Evolutionary conservation across 2,797 vertebrate genomes (phyloP).

Genomic region (Tapera naevia): DNA sequence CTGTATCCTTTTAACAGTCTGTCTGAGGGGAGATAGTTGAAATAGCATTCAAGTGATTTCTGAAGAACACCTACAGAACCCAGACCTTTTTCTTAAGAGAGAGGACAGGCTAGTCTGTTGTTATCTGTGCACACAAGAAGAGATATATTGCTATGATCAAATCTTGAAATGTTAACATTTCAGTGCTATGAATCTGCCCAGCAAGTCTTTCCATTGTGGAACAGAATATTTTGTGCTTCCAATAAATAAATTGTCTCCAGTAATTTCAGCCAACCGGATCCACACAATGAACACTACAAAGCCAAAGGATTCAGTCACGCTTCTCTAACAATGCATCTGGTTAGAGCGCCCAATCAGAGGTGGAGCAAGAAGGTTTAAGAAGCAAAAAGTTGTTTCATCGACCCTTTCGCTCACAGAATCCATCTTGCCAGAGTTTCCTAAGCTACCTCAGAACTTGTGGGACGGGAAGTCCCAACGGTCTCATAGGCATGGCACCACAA

Average conservation of each 20-base stretch:
- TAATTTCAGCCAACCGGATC: constrained; percentile 8
- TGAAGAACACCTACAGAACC: background rate
- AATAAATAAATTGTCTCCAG: constrained; percentile 3
- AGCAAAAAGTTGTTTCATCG: background rate
- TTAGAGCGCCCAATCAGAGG: background rate
- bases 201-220: background rate
- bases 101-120: background rate
- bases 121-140: background rate
- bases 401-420: background rate
- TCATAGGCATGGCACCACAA: background rate
- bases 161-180: constrained; percentile 9
- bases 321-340: background rate
- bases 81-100: background rate
- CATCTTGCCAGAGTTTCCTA: background rate
- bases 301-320: background rate
- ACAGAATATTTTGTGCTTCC: background rate
- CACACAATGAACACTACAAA: background rate
- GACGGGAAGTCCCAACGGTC: background rate
- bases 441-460: background rate
- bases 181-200: background rate
- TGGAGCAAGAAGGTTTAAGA: background rate
- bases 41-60: background rate
- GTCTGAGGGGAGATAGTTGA: background rate
- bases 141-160: background rate
- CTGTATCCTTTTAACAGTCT: background rate